A percentile compares a stretch with the other conserved stretches of the same genome.
These are phyloP conservation scores for Sinocyclocheilus rhinocerous DNA, from an alignment of 2,113 vertebrate species.

Conservation along the genomic window DNA sequence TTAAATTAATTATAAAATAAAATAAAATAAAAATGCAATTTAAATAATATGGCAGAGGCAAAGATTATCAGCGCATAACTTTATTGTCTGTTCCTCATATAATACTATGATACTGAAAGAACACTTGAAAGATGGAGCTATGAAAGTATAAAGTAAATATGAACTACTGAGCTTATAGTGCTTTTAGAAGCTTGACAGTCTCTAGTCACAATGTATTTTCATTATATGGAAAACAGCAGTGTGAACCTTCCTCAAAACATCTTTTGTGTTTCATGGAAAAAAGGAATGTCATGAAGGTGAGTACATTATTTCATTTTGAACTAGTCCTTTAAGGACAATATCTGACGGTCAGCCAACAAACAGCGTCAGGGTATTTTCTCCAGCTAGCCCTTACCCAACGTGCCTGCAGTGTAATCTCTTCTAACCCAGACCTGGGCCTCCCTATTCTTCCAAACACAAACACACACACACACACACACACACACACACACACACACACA, in stretches of 20 bases:
- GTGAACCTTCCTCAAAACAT: background rate
- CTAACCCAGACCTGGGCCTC: slow-evolving; percentile 87
- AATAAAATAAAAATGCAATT: background rate
- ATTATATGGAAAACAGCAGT: background rate
- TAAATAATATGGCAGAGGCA: background rate
- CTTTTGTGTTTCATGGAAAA: background rate
- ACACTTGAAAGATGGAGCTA: background rate
- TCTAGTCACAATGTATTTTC: background rate
- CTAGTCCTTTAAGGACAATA: slow-evolving; percentile 72
- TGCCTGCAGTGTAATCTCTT: slow-evolving; percentile 91
- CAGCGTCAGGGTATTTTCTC: slow-evolving; percentile 88
- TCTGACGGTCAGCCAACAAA: slow-evolving; percentile 83
- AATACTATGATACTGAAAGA: background rate
- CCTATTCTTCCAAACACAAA: slow-evolving; percentile 81
- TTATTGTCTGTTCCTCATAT: background rate
- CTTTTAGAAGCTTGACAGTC: background rate
- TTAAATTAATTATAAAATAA: too few species aligned
- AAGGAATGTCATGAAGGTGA: background rate
- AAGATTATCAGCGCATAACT: background rate
- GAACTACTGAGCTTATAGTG: background rate
- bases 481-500: slow-evolving; percentile 79
- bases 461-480: slow-evolving; percentile 88
- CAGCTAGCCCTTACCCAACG: slow-evolving; percentile 87
- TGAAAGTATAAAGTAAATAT: background rate
- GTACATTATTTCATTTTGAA: background rate